Conservation (phyloP, 2,888 invertebrate genomes). For the Fissipunctia ypsillon region DNA sequence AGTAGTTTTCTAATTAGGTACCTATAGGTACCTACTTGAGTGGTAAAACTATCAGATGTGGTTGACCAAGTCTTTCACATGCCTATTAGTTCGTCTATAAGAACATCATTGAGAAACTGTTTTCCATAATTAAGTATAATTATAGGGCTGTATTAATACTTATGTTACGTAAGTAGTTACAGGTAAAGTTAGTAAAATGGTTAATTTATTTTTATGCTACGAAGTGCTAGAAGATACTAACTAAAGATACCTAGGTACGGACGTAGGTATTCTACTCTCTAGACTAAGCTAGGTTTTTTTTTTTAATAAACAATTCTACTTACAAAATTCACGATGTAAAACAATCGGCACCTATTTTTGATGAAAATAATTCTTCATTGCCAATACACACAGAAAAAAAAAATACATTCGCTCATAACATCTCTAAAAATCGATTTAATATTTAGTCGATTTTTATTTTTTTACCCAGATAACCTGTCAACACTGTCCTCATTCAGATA, state of each 20-base stretch:
- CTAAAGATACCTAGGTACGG: too few relatives aligned
- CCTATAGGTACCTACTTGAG: not conserved
- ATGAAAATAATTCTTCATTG: too few relatives aligned
- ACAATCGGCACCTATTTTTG: too few relatives aligned
- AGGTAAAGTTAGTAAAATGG: not conserved
- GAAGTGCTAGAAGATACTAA: too few relatives aligned
- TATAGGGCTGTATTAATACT: not conserved
- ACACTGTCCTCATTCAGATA: constrained; percentile 4
- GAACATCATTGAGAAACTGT: constrained; percentile 1
- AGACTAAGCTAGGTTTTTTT: not conserved
- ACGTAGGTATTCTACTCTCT: too few relatives aligned
- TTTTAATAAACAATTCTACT: not conserved
- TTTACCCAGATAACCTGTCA: not conserved
- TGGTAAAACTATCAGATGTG: constrained; percentile 22
- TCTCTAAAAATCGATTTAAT: not conserved
- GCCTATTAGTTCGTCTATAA: not conserved
- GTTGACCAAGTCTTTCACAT: constrained; percentile 2
- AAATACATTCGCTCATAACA: too few relatives aligned
- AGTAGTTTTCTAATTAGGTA: not conserved
- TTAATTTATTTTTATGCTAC: not conserved
- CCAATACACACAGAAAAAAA: too few relatives aligned
- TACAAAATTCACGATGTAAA: not conserved
- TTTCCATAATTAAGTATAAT: constrained; percentile 16
- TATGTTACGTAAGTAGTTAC: not conserved
- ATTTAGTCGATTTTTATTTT: not conserved